These are phyloP conservation scores for Drosophila yooni DNA, from an alignment of 2,888 invertebrate genomes.

Conservation along the genomic window DNA sequence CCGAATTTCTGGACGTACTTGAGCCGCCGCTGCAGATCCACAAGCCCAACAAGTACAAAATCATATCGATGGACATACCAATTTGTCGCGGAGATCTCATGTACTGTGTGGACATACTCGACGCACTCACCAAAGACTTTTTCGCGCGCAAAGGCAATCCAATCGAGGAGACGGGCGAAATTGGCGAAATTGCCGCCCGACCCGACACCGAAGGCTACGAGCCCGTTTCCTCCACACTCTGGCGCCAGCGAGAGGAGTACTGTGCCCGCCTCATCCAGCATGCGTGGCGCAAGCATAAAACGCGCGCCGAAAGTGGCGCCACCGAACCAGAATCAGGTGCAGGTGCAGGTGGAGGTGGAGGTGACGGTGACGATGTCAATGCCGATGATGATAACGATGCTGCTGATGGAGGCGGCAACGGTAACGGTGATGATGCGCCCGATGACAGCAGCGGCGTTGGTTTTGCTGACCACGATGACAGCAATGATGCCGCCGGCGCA, in stretches of 20 bases:
- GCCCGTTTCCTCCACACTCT: slow-evolving; percentile 96
- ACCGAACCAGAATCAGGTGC: slow-evolving; percentile 85
- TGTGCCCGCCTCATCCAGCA: slow-evolving; percentile 98
- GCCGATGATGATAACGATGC: slow-evolving; percentile 18
- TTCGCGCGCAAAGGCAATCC: slow-evolving; percentile 98
- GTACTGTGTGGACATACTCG: slow-evolving; percentile 99
- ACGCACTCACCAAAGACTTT: slow-evolving; percentile 99
- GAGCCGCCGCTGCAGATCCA: slow-evolving; percentile 99
- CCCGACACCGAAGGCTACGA: slow-evolving; percentile 96
- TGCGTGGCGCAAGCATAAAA: slow-evolving; percentile 95
- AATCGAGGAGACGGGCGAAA: slow-evolving; percentile 95
- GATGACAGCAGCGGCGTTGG: background rate
- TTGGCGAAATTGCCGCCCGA: slow-evolving; percentile 92
- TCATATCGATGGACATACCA: slow-evolving; percentile 99
- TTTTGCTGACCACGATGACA: background rate
- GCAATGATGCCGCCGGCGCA: slow-evolving; percentile 1
- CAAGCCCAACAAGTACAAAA: slow-evolving; percentile 99
- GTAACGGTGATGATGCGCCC: slow-evolving; percentile 18
- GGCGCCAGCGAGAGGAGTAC: slow-evolving; percentile 98
- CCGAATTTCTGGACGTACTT: slow-evolving; percentile 97
- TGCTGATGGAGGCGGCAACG: slow-evolving; percentile 25
- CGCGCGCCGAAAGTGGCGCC: slow-evolving; percentile 87
- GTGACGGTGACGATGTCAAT: slow-evolving; percentile 75
- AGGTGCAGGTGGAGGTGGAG: slow-evolving; percentile 63
- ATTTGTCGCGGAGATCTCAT: slow-evolving; percentile 98